Evolutionary conservation across 2,888 invertebrate species (phyloP), one percentile per base, ranked within the genome.

Genomic region (Crepidodera aurea): DNA sequence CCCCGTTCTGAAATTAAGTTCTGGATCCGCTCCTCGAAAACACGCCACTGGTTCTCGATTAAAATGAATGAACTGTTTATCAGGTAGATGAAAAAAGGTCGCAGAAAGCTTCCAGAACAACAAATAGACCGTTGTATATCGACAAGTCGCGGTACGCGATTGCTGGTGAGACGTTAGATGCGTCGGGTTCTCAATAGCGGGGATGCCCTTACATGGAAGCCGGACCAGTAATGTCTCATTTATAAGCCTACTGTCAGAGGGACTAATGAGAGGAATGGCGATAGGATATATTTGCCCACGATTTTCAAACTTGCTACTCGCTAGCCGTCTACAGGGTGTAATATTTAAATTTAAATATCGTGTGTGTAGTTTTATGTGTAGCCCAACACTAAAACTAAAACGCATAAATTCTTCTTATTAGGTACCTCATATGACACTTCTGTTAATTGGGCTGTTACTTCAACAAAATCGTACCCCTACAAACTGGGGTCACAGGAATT

Each of bases 191-290:
- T n/a, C n/a, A n/a, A n/a, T 13, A 32, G 18, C 15, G 32, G 32
- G n/a, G 18, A 34, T 34, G 51, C 56, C 68, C 66, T 59, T 66
- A 68, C 46, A 68, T 62, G 68, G 68, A 64, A 68, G 66, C 59
- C 57, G 46, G 58, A 56, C 57, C 67, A 62, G 66, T 71, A 71
- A 71, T 70, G 70, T 70, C 71, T 71, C 71, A 71, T 70, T 71
- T 71, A 69, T 67, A 71, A 63, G 65, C 65, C 54, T 63, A 37
- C 57, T 53, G 53, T 48, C 53, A 46, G 42, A 32, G 44, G 32
- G 34, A 51, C 51, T 51, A 51, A 51, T 51, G 34, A 32, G n/a
- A n/a, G n/a, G n/a, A n/a, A n/a, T n/a, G n/a, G n/a, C 16, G 34
- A 50, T 32, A 32, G 32, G 18, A n/a, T n/a, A 34, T 44, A 55